Conservation (phyloP, 2,113 vertebrate genomes). For the Syngnathus typhle region DNA sequence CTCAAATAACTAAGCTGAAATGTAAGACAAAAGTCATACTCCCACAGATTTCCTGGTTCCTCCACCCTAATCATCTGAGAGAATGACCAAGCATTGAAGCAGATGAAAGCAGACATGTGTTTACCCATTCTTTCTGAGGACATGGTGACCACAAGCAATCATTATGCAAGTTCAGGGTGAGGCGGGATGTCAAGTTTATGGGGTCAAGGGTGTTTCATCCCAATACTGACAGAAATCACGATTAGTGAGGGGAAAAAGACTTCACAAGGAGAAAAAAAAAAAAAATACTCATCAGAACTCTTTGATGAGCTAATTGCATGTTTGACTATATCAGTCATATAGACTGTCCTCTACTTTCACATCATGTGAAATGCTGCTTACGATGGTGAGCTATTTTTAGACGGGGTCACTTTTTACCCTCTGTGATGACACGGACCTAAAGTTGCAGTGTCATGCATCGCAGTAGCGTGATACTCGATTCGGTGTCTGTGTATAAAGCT, state of each 20-base stretch:
- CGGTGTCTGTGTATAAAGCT: slow-evolving; percentile 5
- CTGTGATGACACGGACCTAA: slow-evolving; percentile 10
- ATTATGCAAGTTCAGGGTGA: slow-evolving; percentile 22
- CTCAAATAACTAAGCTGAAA: slow-evolving; percentile 1
- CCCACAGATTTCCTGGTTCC: slow-evolving; percentile 5
- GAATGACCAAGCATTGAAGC: slow-evolving; percentile 27
- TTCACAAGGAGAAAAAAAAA: background rate
- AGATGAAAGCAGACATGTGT: slow-evolving; percentile 39
- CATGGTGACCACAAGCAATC: slow-evolving; percentile 19
- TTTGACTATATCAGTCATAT: slow-evolving; percentile 3
- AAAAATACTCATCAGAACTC: background rate
- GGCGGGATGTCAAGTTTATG: slow-evolving; percentile 18
- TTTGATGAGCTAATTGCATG: background rate
- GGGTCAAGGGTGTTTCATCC: slow-evolving; percentile 29
- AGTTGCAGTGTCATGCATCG: slow-evolving; percentile 23
- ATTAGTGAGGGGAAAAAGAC: slow-evolving; percentile 1
- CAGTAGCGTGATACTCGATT: background rate
- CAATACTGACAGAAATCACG: slow-evolving; percentile 9
- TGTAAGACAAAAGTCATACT: background rate
- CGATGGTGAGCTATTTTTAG: slow-evolving; percentile 31
- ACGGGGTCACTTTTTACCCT: slow-evolving; percentile 22
- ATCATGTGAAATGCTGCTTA: slow-evolving; percentile 27
- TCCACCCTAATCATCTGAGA: slow-evolving; percentile 33
- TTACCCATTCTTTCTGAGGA: slow-evolving; percentile 41
- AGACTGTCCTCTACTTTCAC: slow-evolving; percentile 5